Percentiles rank a stretch among this genome's conserved stretches.
These are phyloP conservation scores for Micropoecilia bifurca DNA, from an alignment of 2,797 vertebrate genomes.

Conservation along the genomic window DNA sequence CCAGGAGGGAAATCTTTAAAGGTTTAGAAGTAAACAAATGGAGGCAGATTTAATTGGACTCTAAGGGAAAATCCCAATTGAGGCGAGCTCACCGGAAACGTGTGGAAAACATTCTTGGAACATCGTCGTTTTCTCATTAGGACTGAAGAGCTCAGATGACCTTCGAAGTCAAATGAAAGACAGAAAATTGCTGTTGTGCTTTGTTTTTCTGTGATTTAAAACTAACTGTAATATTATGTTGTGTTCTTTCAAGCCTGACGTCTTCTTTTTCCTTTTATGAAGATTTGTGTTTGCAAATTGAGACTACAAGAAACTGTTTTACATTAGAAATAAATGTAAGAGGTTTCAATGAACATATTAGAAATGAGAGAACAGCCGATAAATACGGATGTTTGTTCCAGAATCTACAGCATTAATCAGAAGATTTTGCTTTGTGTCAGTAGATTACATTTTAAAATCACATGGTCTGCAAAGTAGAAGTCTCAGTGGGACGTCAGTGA, in stretches of 20 bases:
- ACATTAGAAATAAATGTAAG: not conserved
- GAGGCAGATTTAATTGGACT: constrained; percentile 60
- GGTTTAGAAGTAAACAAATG: constrained; percentile 54
- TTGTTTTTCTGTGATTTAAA: not conserved
- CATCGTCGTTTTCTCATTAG: constrained; percentile 14
- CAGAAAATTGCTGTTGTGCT: constrained; percentile 7
- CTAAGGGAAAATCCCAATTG: constrained; percentile 49
- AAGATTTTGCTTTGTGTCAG: not conserved
- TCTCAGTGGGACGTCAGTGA: constrained; percentile 14
- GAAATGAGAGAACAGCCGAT: not conserved
- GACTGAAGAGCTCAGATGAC: constrained; percentile 11
- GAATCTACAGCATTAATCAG: not conserved
- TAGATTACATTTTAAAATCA: not conserved
- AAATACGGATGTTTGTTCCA: not conserved
- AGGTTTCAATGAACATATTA: not conserved
- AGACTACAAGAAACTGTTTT: not conserved
- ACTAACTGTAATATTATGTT: not conserved
- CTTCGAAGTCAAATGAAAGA: constrained; percentile 22
- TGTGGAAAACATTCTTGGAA: constrained; percentile 17
- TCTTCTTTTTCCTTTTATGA: not conserved
- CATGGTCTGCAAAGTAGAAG: constrained; percentile 9
- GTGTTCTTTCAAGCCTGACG: not conserved
- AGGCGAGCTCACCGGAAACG: constrained; percentile 41
- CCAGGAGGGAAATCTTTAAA: constrained; percentile 33
- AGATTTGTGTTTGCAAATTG: not conserved